phyloP scores from a whole-genome alignment of 2,888 invertebrate species.

The Megastigmus dorsalis region DNA sequence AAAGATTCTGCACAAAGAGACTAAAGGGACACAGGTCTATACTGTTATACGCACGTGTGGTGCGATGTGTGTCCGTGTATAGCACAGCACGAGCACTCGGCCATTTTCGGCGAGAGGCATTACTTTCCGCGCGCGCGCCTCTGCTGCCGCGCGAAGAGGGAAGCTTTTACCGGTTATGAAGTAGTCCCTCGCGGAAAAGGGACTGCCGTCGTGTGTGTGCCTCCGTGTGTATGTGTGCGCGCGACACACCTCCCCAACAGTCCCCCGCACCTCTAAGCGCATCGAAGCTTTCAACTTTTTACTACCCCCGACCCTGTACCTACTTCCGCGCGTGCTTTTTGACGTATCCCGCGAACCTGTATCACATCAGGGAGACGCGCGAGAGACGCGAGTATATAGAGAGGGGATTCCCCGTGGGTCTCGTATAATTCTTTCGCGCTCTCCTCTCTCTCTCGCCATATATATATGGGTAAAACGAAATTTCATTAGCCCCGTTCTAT shows the following conservation, averaged over 20 bases:
- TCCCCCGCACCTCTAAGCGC: background rate
- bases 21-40: conserved; percentile 18
- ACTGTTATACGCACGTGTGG: no score
- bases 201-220: background rate
- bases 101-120: conserved; percentile 42
- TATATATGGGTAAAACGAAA: conserved; percentile 43
- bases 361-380: no score
- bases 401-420: conserved; percentile 16
- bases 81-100: background rate
- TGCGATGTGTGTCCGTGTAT: background rate
- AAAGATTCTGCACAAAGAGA: conserved; percentile 27
- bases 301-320: conserved; percentile 22
- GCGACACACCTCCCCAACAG: background rate
- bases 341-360: background rate
- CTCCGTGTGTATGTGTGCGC: background rate
- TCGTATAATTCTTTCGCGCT: conserved; percentile 17
- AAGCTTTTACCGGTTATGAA: conserved; percentile 56
- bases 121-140: conserved; percentile 46
- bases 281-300: conserved; percentile 53
- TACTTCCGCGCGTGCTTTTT: conserved; percentile 24
- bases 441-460: no score
- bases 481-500: conserved; percentile 40
- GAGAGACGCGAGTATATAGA: background rate
- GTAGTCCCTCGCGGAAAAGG: conserved; percentile 39
- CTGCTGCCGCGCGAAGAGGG: conserved; percentile 22